A percentile compares a stretch with the other conserved stretches of the same genome.
Conservation (phyloP, 2,113 vertebrate species). For the Tupaia chinensis region DNA sequence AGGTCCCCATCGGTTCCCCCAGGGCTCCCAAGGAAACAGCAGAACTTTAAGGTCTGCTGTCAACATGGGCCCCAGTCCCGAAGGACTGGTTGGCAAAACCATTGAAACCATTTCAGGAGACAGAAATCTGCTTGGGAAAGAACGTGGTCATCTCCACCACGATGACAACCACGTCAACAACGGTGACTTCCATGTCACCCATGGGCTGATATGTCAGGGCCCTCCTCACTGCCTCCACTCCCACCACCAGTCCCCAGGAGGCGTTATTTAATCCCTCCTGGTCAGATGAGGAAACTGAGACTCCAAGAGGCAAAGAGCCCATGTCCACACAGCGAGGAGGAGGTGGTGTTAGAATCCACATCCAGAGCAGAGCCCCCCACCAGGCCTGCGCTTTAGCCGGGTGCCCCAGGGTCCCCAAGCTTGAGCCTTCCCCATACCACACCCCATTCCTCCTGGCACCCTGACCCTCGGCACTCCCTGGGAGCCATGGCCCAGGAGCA, state of each 20-base stretch:
- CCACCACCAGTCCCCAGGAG: background rate
- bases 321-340: background rate
- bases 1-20: background rate
- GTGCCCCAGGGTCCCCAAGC: accelerated
- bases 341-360: background rate
- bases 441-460: accelerated
- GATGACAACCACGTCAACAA: accelerated
- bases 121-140: background rate
- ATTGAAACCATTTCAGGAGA: background rate
- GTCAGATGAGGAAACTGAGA: background rate
- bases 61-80: background rate
- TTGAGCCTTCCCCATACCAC: accelerated
- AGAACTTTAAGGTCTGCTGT: background rate
- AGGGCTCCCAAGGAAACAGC: accelerated
- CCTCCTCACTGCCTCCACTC: background rate
- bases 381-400: too few relatives aligned
- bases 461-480: accelerated
- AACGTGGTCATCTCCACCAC: accelerated
- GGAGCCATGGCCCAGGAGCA: accelerated
- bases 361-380: background rate
- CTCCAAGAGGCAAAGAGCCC: background rate
- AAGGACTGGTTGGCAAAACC: background rate
- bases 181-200: accelerated
- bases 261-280: background rate
- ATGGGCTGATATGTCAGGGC: accelerated